phyloP scores from a whole-genome alignment of 2,113 vertebrate species.

The Ranitomeya variabilis region DNA sequence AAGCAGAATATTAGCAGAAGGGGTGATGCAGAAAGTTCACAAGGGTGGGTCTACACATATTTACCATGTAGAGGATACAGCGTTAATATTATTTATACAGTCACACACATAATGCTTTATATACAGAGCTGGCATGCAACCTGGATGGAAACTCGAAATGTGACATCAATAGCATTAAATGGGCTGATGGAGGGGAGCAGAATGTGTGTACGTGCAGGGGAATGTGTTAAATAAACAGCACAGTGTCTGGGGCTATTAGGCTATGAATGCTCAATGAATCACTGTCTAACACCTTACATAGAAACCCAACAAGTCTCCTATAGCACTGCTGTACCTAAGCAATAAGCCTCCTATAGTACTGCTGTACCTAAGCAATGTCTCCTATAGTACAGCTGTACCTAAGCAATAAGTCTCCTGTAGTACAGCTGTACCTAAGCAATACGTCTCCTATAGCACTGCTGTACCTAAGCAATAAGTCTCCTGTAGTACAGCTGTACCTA shows the following conservation, averaged over 20 bases:
- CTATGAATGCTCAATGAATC: conserved; percentile 50
- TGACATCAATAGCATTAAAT: neutral
- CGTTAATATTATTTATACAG: neutral
- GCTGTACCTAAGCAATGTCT: no score
- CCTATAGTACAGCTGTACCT: no score
- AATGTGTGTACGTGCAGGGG: conserved; percentile 39
- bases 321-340: neutral
- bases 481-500: no score
- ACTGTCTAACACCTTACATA: conserved; percentile 55
- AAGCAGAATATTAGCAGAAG: no score
- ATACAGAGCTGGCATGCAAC: neutral
- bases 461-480: neutral
- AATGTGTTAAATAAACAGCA: conserved; percentile 48
- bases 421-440: neutral
- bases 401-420: no score
- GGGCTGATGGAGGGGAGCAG: neutral
- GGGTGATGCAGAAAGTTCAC: neutral
- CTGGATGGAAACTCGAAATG: neutral
- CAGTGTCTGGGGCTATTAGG: conserved; percentile 23
- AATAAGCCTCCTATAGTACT: no score
- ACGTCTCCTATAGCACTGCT: neutral
- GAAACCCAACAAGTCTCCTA: conserved; percentile 8
- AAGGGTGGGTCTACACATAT: neutral
- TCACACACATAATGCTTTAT: neutral
- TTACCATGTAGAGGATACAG: neutral